A percentile compares a stretch with the other conserved stretches of the same genome.
These are phyloP conservation scores for Sebastes jordani DNA, from an alignment of 2,797 vertebrate species.

Conservation along the genomic window DNA sequence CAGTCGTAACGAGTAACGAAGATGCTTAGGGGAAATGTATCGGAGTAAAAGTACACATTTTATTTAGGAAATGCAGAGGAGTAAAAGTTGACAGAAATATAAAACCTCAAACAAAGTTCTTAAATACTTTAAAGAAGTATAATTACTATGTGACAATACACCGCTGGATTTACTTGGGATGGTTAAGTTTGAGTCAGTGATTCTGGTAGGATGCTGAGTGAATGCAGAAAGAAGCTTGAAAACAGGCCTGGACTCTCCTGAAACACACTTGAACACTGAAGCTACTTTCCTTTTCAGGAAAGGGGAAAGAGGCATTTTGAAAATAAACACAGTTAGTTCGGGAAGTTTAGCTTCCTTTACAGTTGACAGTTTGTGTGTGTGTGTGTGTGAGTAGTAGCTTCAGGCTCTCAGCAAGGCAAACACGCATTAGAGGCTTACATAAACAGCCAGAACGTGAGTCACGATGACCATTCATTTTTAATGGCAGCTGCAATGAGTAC, in stretches of 20 bases:
- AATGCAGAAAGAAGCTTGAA: neutral
- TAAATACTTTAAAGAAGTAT: no score
- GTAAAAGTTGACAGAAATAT: no score
- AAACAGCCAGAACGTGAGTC: slow-evolving; percentile 56
- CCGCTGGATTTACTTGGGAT: neutral
- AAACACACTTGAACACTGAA: neutral
- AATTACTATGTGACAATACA: no score
- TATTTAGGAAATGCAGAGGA: no score
- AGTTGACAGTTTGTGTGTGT: neutral
- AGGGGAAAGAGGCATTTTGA: neutral
- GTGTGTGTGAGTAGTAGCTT: slow-evolving; percentile 20
- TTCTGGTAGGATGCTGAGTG: neutral
- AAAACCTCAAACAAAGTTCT: no score
- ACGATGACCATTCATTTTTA: slow-evolving; percentile 65
- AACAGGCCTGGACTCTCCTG: neutral
- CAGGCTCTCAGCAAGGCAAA: slow-evolving; percentile 46
- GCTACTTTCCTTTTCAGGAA: neutral
- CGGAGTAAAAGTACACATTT: no score
- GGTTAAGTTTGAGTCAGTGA: neutral
- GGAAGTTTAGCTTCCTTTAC: slow-evolving; percentile 33
- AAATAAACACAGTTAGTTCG: slow-evolving; percentile 33
- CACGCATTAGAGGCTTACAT: slow-evolving; percentile 56
- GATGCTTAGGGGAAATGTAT: no score
- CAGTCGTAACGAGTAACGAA: no score
- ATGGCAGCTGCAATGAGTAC: slow-evolving; percentile 40